phyloP scores from a whole-genome alignment of 1,140 invertebrate species.

The Muscidifurax raptorellus region DNA sequence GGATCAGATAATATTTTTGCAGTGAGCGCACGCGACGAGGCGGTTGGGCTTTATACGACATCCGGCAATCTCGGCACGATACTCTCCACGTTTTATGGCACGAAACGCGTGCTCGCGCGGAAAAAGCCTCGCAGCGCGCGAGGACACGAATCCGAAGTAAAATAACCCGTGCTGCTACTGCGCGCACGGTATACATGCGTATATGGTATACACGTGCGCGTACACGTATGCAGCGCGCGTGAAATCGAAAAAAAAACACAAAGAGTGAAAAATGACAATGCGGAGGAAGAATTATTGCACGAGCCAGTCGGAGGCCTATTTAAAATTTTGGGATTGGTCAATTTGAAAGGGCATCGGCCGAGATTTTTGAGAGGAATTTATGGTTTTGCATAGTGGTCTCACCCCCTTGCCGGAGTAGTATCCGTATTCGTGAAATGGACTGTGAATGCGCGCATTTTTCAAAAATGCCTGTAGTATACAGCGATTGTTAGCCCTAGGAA shows the following conservation, averaged over 20 bases:
- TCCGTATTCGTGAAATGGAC: too few species aligned
- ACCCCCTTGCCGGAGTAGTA: too few species aligned
- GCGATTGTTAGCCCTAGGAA: too few species aligned
- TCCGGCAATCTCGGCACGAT: constrained; percentile 28
- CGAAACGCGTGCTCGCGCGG: constrained; percentile 21
- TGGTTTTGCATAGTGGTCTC: too few species aligned
- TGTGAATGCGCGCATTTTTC: too few species aligned
- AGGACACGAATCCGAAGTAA: background rate
- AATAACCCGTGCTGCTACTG: background rate
- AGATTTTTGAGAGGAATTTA: background rate
- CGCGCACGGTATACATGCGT: background rate
- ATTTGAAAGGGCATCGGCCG: background rate
- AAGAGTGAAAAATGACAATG: constrained; percentile 1
- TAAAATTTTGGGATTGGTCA: background rate
- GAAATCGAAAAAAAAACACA: background rate
- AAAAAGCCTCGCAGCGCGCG: constrained; percentile 8
- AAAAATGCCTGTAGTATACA: too few species aligned
- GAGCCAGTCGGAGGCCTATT: background rate
- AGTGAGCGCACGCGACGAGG: background rate
- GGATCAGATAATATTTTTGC: constrained; percentile 47
- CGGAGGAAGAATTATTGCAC: constrained; percentile 8
- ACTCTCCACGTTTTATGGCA: constrained; percentile 28
- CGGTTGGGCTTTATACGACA: constrained; percentile 34
- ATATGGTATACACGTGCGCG: background rate
- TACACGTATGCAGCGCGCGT: background rate